Base-by-base conservation (phyloP, 2,113 vertebrate genomes). In the Dromas ardeola region DNA sequence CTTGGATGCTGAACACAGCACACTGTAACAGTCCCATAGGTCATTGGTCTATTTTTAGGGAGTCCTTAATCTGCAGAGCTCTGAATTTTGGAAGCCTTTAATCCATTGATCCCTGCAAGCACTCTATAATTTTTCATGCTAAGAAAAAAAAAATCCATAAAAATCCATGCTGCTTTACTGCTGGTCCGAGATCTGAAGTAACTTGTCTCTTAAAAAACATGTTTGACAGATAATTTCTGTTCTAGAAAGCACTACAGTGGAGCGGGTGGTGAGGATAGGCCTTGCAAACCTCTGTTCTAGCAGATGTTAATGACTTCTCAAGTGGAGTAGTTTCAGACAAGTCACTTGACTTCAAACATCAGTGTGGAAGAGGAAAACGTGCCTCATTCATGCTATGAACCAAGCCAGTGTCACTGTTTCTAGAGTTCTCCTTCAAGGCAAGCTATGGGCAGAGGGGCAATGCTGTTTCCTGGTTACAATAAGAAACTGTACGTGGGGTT, bases 1-100 rank as follows among this genome's bases (percentile, higher is more conserved):
- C 52, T 86, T 80, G 91, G 93, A 66, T 94, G 90, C 79, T 97
- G 91, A 94, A 88, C 79, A 81, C 86, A 96, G 94, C 92, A 45
- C 76, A 86, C 63, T 80, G 25, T 63, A 91, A 77, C 78, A 77
- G 92, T 74, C 73, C 55, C 71, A 66, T 87, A 90, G 88, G 92
- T 94, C 84, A 53, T 67, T 50, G 67, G 45, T 82, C 91, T 97
- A 96, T 97, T 94, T 96, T 96, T 97, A 95, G 85, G 93, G 72
- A 90, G 66, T 69, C 72, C 84, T 97, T 96, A 97, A 96, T 96
- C 96, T 95, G 58, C 83, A 88, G 95, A 96, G 87, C 96, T 90
- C 79, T 93, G 77, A 80, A 88, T 94, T 91, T 95, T 94, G 84
- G 92, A 96, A 94, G 94, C 95, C 84, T 96, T 92, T 95, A 96